Conservation (phyloP, 2,113 vertebrate genomes). For the Petrocephalus zakoni region DNA sequence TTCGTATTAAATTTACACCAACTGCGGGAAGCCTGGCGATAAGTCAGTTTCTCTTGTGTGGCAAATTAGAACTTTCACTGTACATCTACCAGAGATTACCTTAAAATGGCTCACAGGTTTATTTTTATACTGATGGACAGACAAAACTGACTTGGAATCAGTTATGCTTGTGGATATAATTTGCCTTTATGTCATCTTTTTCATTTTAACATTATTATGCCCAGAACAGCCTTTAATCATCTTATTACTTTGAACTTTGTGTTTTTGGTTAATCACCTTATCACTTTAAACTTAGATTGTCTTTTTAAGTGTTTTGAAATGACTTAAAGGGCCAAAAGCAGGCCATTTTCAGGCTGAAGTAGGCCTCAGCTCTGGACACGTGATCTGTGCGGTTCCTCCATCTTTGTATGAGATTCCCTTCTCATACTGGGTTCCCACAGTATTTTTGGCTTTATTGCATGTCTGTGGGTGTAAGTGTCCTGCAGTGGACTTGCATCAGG, state of each 20-base stretch:
- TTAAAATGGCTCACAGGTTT: background rate
- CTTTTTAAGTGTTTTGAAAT: background rate
- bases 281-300: background rate
- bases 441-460: background rate
- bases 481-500: background rate
- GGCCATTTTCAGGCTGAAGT: background rate
- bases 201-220: background rate
- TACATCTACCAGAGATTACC: background rate
- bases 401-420: background rate
- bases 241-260: constrained; percentile 1
- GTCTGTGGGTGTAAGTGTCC: background rate
- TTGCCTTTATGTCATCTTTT: background rate
- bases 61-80: background rate
- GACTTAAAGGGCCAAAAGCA: background rate
- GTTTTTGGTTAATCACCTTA: background rate
- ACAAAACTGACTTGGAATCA: background rate
- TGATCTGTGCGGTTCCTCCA: background rate
- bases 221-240: background rate
- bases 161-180: background rate
- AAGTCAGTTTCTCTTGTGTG: background rate
- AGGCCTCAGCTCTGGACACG: background rate
- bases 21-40: background rate
- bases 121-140: background rate
- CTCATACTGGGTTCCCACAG: background rate
- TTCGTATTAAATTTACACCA: background rate